These are phyloP conservation scores for Anabacerthia variegaticeps DNA, from an alignment of 2,797 vertebrate genomes.

Conservation along the genomic window DNA sequence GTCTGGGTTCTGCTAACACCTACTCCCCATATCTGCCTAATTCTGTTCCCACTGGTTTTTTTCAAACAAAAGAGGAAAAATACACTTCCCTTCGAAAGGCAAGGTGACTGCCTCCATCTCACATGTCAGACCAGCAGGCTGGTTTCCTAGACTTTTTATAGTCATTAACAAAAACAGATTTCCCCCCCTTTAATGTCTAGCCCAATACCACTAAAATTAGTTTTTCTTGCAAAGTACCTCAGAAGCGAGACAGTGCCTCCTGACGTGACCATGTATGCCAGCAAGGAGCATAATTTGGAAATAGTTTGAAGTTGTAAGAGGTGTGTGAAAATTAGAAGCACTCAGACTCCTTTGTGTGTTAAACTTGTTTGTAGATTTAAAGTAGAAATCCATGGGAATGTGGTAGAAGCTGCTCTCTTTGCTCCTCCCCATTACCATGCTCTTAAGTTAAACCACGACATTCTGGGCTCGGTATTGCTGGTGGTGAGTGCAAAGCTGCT, in stretches of 20 bases:
- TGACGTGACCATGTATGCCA: rapidly evolving
- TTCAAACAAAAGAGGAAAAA: background rate
- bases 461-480: background rate
- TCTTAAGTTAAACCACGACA: background rate
- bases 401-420: background rate
- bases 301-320: background rate
- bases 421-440: background rate
- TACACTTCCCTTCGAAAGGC: background rate
- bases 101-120: background rate
- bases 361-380: background rate
- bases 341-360: background rate
- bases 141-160: background rate
- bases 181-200: background rate
- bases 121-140: background rate
- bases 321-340: background rate
- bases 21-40: background rate
- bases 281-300: background rate
- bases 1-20: background rate
- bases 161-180: background rate
- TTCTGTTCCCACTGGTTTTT: background rate
- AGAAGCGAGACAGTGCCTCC: background rate
- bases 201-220: background rate
- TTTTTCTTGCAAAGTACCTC: background rate
- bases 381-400: background rate
- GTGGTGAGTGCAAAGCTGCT: background rate